Conservation (phyloP, 2,113 vertebrate species). For the Dicentrarchus labrax region DNA sequence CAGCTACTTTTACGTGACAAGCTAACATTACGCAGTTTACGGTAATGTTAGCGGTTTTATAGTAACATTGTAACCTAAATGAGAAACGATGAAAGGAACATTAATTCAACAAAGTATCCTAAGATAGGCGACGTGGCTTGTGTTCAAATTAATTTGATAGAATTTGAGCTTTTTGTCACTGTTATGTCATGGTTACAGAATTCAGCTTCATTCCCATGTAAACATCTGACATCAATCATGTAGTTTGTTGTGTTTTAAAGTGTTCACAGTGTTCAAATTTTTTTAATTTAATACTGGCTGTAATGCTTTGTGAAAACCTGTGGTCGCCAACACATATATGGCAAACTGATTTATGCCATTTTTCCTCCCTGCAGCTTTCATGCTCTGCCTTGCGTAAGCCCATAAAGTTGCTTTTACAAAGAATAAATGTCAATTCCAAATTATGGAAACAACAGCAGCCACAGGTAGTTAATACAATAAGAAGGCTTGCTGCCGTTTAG, state of each 20-base stretch:
- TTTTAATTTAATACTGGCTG: conserved; percentile 43
- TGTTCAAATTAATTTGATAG: neutral
- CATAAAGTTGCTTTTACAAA: conserved; percentile 68
- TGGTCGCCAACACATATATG: conserved; percentile 38
- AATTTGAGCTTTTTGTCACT: too few relatives aligned
- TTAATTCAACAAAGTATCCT: neutral
- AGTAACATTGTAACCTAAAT: neutral
- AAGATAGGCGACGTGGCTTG: neutral
- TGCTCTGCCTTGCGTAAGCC: conserved; percentile 48
- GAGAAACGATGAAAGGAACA: neutral
- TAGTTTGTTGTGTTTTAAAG: conserved; percentile 24
- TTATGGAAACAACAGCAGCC: conserved; percentile 68
- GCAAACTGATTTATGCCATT: conserved; percentile 55
- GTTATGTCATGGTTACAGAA: neutral
- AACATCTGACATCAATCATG: conserved; percentile 4
- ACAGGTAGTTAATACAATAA: conserved; percentile 67
- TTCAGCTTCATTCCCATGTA: neutral
- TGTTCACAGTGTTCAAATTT: conserved; percentile 47
- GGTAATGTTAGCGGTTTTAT: neutral
- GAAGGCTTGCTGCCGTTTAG: conserved; percentile 55
- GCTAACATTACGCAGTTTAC: neutral
- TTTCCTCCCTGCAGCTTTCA: conserved; percentile 54
- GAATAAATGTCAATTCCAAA: conserved; percentile 72
- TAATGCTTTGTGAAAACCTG: conserved; percentile 56
- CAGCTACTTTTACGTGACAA: neutral